A percentile compares a stretch with the other conserved stretches of the same genome.
Evolutionary conservation across 1,140 invertebrate species (phyloP).

Genomic region (Drosophila simulans): DNA sequence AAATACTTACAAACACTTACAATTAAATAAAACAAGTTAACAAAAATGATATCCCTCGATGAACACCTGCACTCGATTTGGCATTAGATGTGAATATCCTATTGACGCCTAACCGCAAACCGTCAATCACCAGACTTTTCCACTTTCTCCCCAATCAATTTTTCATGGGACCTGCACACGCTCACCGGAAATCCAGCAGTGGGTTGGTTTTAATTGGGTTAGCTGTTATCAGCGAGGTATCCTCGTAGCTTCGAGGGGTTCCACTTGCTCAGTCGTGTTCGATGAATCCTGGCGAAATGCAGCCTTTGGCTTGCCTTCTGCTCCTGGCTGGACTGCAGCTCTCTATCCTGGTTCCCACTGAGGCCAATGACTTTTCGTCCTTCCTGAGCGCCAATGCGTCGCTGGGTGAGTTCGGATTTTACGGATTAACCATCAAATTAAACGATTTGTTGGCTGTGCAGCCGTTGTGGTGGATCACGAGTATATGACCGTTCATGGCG

Average conservation of each 20-base stretch:
- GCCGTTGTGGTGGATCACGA: conserved; percentile 88
- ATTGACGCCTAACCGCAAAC: conserved; percentile 74
- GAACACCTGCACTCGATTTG: conserved; percentile 68
- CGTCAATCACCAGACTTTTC: conserved; percentile 65
- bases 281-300: conserved; percentile 45
- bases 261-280: conserved; percentile 55
- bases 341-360: conserved; percentile 1
- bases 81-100: conserved; percentile 40
- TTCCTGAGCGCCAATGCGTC: conserved; percentile 89
- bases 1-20: conserved; percentile 47
- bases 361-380: conserved; percentile 88
- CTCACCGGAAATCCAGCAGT: conserved; percentile 6
- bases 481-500: conserved; percentile 87
- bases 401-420: conserved; percentile 86
- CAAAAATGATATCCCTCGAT: conserved; percentile 37
- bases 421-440: neutral
- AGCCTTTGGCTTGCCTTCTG: conserved; percentile 28
- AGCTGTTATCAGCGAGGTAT: conserved; percentile 46
- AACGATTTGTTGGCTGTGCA: conserved; percentile 48
- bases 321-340: conserved; percentile 35
- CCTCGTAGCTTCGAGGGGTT: conserved; percentile 11
- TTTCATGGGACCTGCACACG: conserved; percentile 52
- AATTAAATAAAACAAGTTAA: conserved; percentile 80
- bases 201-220: conserved; percentile 61
- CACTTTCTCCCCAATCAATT: conserved; percentile 53